Evolutionary conservation across 2,888 invertebrate species (phyloP).

Genomic region (Ramazzottius varieornatus): DNA sequence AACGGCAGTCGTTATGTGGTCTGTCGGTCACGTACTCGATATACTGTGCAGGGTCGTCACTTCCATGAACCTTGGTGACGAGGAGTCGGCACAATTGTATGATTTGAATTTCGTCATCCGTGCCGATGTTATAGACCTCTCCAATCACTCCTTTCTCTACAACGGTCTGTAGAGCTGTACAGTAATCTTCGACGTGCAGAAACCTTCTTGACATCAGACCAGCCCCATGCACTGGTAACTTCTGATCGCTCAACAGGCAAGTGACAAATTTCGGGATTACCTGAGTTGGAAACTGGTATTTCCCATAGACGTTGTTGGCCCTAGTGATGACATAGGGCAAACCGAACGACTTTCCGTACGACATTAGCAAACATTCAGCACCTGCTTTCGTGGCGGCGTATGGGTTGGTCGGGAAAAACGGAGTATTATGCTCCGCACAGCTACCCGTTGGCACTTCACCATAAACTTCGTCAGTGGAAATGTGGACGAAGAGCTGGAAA

Average conservation of each 20-base stretch:
- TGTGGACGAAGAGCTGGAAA: conserved; percentile 9
- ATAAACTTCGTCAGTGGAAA: conserved; percentile 20
- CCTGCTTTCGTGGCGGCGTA: conserved; percentile 18
- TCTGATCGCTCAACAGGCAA: conserved; percentile 9
- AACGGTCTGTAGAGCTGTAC: conserved; percentile 16
- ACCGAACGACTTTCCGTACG: conserved; percentile 14
- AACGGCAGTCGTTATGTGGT: conserved; percentile 12
- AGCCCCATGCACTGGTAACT: background rate
- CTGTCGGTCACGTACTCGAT: conserved; percentile 11
- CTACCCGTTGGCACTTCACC: conserved; percentile 11
- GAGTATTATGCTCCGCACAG: conserved; percentile 7
- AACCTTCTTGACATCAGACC: background rate
- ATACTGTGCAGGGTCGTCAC: conserved; percentile 7
- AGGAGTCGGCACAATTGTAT: conserved; percentile 19
- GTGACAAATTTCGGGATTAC: conserved; percentile 13
- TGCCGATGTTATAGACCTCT: conserved; percentile 14
- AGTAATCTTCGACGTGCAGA: conserved; percentile 17
- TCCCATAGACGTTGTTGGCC: conserved; percentile 15
- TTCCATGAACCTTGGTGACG: conserved; percentile 12
- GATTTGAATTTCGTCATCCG: conserved; percentile 16
- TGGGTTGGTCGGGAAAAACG: conserved; percentile 13
- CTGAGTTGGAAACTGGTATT: conserved; percentile 15
- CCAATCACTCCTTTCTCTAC: conserved; percentile 17
- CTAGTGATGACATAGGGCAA: conserved; percentile 14
- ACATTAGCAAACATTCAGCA: conserved; percentile 14